Evolutionary conservation across 30 jellyfish, hydroid and myxozoan species (phyloP).

Genomic region (Turritopsis rubra): DNA sequence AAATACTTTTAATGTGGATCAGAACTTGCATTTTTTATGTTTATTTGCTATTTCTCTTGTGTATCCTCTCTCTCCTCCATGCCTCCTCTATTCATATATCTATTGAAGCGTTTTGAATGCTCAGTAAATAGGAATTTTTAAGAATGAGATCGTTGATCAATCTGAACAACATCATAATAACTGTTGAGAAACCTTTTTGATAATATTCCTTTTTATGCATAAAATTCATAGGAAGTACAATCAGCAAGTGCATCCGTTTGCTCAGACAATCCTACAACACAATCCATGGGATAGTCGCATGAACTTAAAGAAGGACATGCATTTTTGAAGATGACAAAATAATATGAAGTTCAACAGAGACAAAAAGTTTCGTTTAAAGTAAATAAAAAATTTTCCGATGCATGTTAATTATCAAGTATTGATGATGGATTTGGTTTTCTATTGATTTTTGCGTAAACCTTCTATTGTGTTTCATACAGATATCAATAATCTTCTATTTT

Average conservation of each 20-base stretch:
- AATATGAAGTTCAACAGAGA: background rate
- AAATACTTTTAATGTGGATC: background rate
- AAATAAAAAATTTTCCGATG: background rate
- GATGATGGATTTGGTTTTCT: background rate
- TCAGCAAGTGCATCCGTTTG: background rate
- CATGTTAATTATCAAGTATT: background rate
- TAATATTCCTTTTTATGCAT: background rate
- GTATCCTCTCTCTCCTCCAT: background rate
- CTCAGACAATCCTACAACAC: background rate
- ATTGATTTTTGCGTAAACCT: background rate
- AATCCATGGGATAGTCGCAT: background rate
- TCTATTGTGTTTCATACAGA: background rate
- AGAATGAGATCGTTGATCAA: background rate
- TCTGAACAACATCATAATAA: background rate
- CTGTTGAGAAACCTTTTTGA: background rate
- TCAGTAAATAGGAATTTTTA: background rate
- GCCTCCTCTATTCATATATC: background rate
- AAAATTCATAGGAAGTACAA: background rate
- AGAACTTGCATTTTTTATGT: too few relatives aligned
- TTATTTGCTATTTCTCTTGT: background rate
- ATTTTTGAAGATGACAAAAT: background rate
- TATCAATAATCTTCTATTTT: background rate
- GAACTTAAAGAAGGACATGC: background rate
- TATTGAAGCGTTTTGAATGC: background rate
- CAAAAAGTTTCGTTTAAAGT: background rate